Base-by-base conservation (phyloP, 2,113 vertebrate genomes). In the Pygathrix nemaeus region DNA sequence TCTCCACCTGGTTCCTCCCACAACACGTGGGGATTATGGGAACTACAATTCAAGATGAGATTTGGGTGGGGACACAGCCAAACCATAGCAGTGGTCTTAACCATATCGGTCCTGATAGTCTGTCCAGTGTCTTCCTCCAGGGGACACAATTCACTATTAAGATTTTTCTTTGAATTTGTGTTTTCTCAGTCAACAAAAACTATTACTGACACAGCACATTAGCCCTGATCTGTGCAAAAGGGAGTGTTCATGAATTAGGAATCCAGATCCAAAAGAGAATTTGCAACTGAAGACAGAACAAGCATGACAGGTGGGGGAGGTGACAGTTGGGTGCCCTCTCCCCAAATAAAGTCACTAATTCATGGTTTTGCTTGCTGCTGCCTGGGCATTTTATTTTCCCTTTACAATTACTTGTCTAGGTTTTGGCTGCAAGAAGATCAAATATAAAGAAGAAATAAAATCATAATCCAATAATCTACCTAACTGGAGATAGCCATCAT, bases 361-460 rank as follows among this genome's bases (percentile, higher is more conserved):
- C 43, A 2, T 17, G 21, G 35, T 52, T 50, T 55, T 64, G 27
- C 11, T 50, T n/a, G 55, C 27, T 27, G 43, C 66, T 27, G 43
- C 66, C 80, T 21, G 23, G 1, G 30, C 17, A 18, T 30, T 3
- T 45, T 16, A 13, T 45, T 92, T 40, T n/a, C 45, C 16, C 66
- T 81, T 45, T 30, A 23, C 20, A 75, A 43, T 81, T 10, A 80
- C 21, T 75, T 75, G 6, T 32, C n/a, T 73, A 81, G 55, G 52
- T 61, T 86, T 91, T 52, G 88, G 45, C n/a, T 45, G 2, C 8
- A 73, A 72, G n/a, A 23, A 88, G n/a, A 88, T 25, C 12, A 75
- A 8, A 48, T 25, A 38, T 45, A 43, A 73, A 55, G 83, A 75
- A 81, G 80, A 87, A 88, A 70, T 88, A 48, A 88, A 72, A 35